Conservation (phyloP, 2,888 invertebrate genomes). For the Fragum fragum region DNA sequence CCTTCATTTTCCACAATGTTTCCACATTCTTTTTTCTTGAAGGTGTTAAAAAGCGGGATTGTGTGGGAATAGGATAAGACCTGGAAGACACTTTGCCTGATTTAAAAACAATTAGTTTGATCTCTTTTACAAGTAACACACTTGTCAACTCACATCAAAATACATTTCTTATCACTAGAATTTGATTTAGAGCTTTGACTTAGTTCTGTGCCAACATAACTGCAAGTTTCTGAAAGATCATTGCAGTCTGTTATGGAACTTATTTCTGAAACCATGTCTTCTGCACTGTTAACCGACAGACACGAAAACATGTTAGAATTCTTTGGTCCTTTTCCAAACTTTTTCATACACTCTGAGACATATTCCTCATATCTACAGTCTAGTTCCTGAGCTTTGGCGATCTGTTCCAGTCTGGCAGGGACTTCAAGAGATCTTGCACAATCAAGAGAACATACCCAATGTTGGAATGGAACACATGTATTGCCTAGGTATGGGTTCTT, state of each 20-base stretch:
- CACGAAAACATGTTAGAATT: constrained; percentile 38
- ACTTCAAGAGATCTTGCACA: constrained; percentile 87
- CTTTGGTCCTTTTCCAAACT: constrained; percentile 63
- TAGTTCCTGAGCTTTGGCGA: constrained; percentile 84
- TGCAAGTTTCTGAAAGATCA: constrained; percentile 7
- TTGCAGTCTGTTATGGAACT: constrained; percentile 1
- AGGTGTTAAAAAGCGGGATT: too few species aligned
- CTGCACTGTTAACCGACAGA: constrained; percentile 18
- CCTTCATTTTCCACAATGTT: too few species aligned
- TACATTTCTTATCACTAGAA: constrained; percentile 17
- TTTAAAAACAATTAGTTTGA: too few species aligned
- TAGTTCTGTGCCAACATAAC: constrained; percentile 17
- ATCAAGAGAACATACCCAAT: constrained; percentile 87
- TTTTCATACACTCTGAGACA: constrained; percentile 76
- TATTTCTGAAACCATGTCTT: not conserved
- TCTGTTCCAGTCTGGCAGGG: constrained; percentile 86
- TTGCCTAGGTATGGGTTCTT: constrained; percentile 88
- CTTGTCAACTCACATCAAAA: constrained; percentile 22
- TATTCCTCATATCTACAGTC: constrained; percentile 85
- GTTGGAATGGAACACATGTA: constrained; percentile 88
- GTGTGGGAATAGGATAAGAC: too few species aligned
- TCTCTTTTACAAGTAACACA: too few species aligned
- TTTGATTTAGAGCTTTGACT: not conserved
- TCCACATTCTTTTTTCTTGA: too few species aligned
- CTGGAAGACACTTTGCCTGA: too few species aligned